Conservation (phyloP, 2,797 vertebrate genomes). For the Myotis daubentonii region DNA sequence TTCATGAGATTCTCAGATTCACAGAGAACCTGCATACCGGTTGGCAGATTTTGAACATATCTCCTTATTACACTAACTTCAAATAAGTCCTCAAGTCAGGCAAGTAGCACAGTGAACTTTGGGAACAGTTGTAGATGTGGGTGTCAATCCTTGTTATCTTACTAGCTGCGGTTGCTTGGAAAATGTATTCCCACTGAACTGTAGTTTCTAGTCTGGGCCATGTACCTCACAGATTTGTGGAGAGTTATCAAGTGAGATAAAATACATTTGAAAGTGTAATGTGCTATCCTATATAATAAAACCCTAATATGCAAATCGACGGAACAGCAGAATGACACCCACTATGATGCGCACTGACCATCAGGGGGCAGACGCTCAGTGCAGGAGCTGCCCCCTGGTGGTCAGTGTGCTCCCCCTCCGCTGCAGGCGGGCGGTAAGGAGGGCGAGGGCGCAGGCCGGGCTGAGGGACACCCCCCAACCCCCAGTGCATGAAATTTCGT, state of each 20-base stretch:
- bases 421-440: too few species aligned
- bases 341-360: too few species aligned
- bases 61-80: not conserved
- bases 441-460: too few species aligned
- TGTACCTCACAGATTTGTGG: not conserved
- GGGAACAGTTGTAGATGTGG: not conserved
- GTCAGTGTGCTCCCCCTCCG: too few species aligned
- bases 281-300: not conserved
- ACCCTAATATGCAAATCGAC: too few species aligned
- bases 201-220: not conserved
- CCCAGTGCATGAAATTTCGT: too few species aligned
- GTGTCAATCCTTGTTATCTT: not conserved
- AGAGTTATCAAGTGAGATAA: constrained; percentile 3
- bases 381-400: too few species aligned
- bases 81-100: not conserved
- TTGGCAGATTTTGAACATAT: not conserved
- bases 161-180: not conserved
- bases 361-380: too few species aligned
- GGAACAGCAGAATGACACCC: too few species aligned
- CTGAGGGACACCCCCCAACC: too few species aligned
- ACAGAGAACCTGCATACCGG: not conserved
- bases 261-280: not conserved
- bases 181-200: not conserved
- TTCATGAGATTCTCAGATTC: not conserved
- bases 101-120: not conserved